Conservation (phyloP, 2,888 invertebrate genomes). For the Saturnia japonica region DNA sequence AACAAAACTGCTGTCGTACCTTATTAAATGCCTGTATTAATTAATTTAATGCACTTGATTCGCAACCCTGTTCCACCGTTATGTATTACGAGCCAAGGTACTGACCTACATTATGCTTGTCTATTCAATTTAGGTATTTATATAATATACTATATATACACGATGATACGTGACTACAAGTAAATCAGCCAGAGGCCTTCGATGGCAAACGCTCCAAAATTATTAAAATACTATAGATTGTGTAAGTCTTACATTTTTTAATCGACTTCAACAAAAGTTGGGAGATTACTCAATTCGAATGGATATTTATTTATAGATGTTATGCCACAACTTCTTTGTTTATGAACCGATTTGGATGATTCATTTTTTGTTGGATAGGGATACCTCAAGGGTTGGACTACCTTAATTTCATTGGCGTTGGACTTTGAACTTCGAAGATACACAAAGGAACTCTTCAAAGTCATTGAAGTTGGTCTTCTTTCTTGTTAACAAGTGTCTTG, state of each 20-base stretch:
- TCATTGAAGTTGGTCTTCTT: too few species aligned
- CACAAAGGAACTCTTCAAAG: too few species aligned
- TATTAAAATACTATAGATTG: neutral
- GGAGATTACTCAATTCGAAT: too few species aligned
- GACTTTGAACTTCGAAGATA: too few species aligned
- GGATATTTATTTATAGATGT: too few species aligned
- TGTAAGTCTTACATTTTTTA: neutral
- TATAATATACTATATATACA: slow-evolving; percentile 23
- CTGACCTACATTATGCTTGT: slow-evolving; percentile 49
- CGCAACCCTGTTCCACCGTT: slow-evolving; percentile 20
- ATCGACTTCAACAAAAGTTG: too few species aligned
- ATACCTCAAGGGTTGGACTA: too few species aligned
- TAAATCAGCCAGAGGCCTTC: slow-evolving; percentile 3
- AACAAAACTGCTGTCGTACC: neutral
- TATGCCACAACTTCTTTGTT: too few species aligned
- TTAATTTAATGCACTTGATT: slow-evolving; percentile 57
- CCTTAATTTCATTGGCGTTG: too few species aligned
- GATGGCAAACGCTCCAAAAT: neutral
- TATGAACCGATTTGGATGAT: too few species aligned
- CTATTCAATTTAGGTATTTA: slow-evolving; percentile 39
- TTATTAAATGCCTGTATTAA: slow-evolving; percentile 36
- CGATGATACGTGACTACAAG: neutral
- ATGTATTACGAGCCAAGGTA: slow-evolving; percentile 32
- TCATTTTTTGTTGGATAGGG: too few species aligned
- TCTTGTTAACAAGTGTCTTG: too few species aligned